Base-by-base conservation (phyloP, 1,140 invertebrate genomes). In the Antheraea mylitta region DNA sequence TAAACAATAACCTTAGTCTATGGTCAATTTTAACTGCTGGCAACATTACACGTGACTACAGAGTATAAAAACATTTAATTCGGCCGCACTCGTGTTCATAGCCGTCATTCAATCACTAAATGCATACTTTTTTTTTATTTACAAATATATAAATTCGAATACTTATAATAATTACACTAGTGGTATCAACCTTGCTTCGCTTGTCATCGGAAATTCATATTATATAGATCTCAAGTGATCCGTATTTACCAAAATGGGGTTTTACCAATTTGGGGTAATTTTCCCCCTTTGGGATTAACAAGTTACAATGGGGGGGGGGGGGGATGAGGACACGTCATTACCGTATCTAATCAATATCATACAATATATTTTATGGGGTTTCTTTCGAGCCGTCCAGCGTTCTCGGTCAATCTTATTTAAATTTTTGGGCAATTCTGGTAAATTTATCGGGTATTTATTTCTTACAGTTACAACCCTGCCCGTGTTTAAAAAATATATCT, bases 11-110 rank as follows among this genome's bases (percentile, higher is more conserved):
- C 38, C 45, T 16, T 53, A 53, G 45, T 13, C 45, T 53, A 53
- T 53, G 45, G 45, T 53, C 9, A 13, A 16, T 53, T 53, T 53
- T 53, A 53, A 53, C 10, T 13, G 45, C 45, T 53, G 45, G 45
- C 45, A 53, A 53, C 45, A 53, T 53, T 53, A 53, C 45, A 53
- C 45, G 16, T 53, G 45, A 53, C 45, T 53, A 53, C 45, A 53
- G 45, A 53, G 9, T 53, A 53, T 53, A 53, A 16, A 53, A 53
- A 53, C 45, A 53, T 53, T 53, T 53, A 53, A 53, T 53, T 53
- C 45, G 45, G 45, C 45, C 45, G 45, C 45, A 5, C 5, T 53
- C 16, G 16, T 53, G 13, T 53, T 13, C 10, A 53, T 16, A 6
- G 45, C 45, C 45, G 45, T 6, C 45, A 53, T 53, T 53, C 0